phyloP scores from a whole-genome alignment of 2,888 invertebrate species.

The Labia minor region DNA sequence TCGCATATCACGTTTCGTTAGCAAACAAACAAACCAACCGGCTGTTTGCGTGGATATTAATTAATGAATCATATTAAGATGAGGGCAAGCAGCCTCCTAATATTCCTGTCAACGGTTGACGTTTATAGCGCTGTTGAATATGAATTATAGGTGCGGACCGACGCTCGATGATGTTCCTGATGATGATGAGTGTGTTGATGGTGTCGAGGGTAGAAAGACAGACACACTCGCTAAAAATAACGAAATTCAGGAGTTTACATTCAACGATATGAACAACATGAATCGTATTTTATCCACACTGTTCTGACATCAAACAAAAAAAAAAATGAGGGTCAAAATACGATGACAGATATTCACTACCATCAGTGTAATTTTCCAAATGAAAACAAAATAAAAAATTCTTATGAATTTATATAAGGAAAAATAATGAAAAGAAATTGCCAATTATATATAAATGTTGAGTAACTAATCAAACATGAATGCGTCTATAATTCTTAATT shows the following conservation, averaged over 20 bases:
- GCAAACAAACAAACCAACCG: background rate
- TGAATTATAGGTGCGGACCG: background rate
- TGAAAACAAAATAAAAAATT: too few species aligned
- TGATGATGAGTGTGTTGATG: background rate
- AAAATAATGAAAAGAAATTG: too few species aligned
- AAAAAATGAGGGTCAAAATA: background rate
- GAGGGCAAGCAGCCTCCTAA: background rate
- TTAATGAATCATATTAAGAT: conserved; percentile 7
- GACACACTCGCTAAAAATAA: conserved; percentile 1
- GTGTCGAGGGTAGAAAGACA: background rate
- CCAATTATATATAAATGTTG: too few species aligned
- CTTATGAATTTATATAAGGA: too few species aligned
- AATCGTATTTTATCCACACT: background rate
- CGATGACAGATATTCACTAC: background rate
- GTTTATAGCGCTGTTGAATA: background rate
- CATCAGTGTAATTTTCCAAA: too few species aligned
- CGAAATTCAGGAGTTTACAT: background rate
- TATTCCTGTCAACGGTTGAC: background rate
- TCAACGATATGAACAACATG: background rate
- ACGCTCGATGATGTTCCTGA: background rate
- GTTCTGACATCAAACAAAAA: background rate
- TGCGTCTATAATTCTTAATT: too few species aligned
- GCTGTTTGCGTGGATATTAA: background rate
- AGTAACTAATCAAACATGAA: too few species aligned
- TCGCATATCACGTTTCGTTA: too few species aligned